These are phyloP conservation scores for Silvanus unidentatus DNA, from an alignment of 2,888 invertebrate genomes.

Conservation along the genomic window DNA sequence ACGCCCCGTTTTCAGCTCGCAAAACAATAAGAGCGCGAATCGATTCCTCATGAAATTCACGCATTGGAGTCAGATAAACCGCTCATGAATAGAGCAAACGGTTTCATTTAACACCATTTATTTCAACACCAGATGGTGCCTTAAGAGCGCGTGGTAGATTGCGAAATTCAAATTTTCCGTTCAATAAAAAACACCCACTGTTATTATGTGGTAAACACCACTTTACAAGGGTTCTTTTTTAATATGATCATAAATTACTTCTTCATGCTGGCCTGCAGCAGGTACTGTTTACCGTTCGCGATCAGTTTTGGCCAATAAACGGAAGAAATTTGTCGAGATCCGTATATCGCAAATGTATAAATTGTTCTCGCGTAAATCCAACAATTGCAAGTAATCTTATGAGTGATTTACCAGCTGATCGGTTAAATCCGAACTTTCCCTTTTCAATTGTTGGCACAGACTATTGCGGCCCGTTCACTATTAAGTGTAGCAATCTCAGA, in stretches of 20 bases:
- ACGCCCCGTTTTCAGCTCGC: too few relatives aligned
- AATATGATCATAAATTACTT: neutral
- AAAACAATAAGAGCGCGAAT: too few relatives aligned
- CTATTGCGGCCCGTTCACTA: conserved; percentile 4
- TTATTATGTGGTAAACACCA: conserved; percentile 2
- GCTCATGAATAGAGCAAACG: too few relatives aligned
- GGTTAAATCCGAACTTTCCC: conserved; percentile 4
- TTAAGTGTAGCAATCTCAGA: too few relatives aligned
- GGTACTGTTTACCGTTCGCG: neutral
- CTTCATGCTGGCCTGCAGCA: conserved; percentile 7
- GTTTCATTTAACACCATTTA: too few relatives aligned
- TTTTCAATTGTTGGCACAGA: conserved; percentile 12
- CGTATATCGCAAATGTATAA: conserved; percentile 2
- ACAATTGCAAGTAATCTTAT: neutral
- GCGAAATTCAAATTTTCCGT: neutral
- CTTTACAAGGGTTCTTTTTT: neutral
- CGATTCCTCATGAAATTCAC: too few relatives aligned
- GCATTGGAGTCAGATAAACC: too few relatives aligned
- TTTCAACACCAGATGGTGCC: too few relatives aligned
- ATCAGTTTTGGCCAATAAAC: conserved; percentile 5
- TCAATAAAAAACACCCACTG: conserved; percentile 6
- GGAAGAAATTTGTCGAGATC: neutral
- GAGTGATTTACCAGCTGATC: conserved; percentile 7
- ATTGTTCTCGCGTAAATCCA: conserved; percentile 5
- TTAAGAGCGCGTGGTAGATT: conserved; percentile 8